These are phyloP conservation scores for Cyanistes caeruleus DNA, from an alignment of 2,113 vertebrate genomes.

Conservation along the genomic window DNA sequence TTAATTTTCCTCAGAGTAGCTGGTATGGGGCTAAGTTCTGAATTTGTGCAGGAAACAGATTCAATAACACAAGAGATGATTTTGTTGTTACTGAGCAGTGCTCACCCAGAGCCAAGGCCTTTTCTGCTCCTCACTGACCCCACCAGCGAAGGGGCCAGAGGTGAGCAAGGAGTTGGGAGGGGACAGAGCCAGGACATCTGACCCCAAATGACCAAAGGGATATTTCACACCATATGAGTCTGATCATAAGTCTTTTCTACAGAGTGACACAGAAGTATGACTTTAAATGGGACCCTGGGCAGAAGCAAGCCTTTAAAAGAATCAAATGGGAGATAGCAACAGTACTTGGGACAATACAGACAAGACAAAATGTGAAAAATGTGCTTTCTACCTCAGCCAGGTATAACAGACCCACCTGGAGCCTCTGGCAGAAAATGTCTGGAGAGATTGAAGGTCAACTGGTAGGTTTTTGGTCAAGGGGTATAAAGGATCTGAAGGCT, in stretches of 20 bases:
- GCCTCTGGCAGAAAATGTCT: background rate
- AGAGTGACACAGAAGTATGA: background rate
- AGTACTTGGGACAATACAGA: background rate
- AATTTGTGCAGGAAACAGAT: background rate
- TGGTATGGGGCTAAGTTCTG: background rate
- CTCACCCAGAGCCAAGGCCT: background rate
- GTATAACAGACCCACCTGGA: background rate
- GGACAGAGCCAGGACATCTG: accelerated
- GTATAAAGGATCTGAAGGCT: background rate
- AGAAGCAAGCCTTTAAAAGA: background rate
- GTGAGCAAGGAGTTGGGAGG: background rate
- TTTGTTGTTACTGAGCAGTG: background rate
- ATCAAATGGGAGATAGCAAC: background rate
- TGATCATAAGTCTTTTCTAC: background rate
- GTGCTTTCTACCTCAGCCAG: background rate
- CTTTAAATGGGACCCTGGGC: background rate
- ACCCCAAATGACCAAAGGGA: background rate
- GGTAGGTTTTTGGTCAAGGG: background rate
- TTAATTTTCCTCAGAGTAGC: background rate
- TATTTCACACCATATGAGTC: background rate
- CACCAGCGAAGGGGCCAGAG: accelerated
- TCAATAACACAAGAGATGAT: background rate
- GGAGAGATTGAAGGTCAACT: background rate
- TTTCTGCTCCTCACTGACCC: background rate
- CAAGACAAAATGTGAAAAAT: background rate